These are phyloP conservation scores for Mellilla xanthometata DNA, from an alignment of 2,888 invertebrate genomes.

Conservation along the genomic window DNA sequence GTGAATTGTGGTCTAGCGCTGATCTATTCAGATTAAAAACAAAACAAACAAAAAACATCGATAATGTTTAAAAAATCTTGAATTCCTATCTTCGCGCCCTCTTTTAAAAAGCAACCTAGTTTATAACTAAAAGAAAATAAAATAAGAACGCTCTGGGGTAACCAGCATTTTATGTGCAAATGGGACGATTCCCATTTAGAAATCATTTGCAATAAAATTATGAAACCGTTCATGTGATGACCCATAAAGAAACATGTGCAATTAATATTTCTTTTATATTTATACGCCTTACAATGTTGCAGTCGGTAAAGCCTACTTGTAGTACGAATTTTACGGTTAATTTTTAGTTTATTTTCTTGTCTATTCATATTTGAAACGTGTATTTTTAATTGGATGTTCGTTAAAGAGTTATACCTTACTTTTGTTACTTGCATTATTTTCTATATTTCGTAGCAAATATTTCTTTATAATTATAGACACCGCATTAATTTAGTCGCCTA, in stretches of 20 bases:
- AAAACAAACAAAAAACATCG: too few species aligned
- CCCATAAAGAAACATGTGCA: slow-evolving; percentile 40
- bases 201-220: slow-evolving; percentile 37
- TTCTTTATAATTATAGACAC: too few species aligned
- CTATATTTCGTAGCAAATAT: too few species aligned
- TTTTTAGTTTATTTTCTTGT: slow-evolving; percentile 32
- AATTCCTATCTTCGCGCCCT: too few species aligned
- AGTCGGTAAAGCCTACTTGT: slow-evolving; percentile 20
- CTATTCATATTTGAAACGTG: slow-evolving; percentile 4
- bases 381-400: slow-evolving; percentile 9
- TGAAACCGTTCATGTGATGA: slow-evolving; percentile 30
- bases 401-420: too few species aligned
- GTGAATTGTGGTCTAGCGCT: too few species aligned
- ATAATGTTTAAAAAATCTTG: too few species aligned
- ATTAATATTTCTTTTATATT: slow-evolving; percentile 34
- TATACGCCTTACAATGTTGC: slow-evolving; percentile 40
- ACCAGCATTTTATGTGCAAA: slow-evolving; percentile 26
- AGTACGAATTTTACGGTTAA: slow-evolving; percentile 38
- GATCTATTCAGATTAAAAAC: too few species aligned
- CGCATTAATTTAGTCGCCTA: too few species aligned
- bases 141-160: not conserved
- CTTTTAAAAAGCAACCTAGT: too few species aligned
- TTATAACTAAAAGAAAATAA: not conserved
- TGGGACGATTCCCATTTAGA: slow-evolving; percentile 34
- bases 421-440: not conserved